Evolutionary conservation across 2,797 vertebrate species (phyloP), one percentile per base, ranked within the genome.

Genomic region (Sebastes trivittatus): DNA sequence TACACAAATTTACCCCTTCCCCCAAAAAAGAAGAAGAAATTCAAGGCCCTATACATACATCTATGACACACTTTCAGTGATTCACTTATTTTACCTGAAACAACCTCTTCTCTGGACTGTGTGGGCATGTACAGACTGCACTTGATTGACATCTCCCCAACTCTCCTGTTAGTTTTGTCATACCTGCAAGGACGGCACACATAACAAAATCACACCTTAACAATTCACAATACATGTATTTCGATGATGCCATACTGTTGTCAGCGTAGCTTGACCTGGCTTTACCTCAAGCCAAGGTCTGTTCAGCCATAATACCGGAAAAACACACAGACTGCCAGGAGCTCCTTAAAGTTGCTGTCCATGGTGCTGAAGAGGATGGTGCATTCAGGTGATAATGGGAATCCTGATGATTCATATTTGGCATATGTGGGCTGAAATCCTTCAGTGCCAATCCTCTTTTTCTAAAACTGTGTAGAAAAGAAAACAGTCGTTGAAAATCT

Each of bases 331-430:
- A 59, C 22, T 36, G 22, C 18, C n/a, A 72, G 67, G 30, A 14
- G 34, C 6, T 27, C 16, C 11, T 65, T 36, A 16, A 46, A 36
- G 75, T 62, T 60, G 30, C 65, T 82, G 42, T 84, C 75, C 22
- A 32, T 65, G 81, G 70, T 75, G 52, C 78, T 85, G 65, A 81
- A 79, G 60, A n/a, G 32, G 29, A 59, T 52, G 25, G 65, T 60
- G 4, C 13, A 66, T 59, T 58, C 59, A 80, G 71, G 72, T 60
- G 61, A 52, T 62, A 32, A 66, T 32, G 9, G 14, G 36, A 68
- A 23, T 55, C 13, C 27, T 58, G 62, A 52, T 56, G 25, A 65
- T 71, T 49, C 25, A 38, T 18, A 49, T 76, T 61, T 46, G 11
- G 34, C n/a, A 64, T 2, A 52, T 46, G 18, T 68, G 4, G 18